A percentile compares a stretch with the other conserved stretches of the same genome.
These are phyloP conservation scores for Dorcus hopei DNA, from an alignment of 2,888 invertebrate genomes.

Conservation along the genomic window DNA sequence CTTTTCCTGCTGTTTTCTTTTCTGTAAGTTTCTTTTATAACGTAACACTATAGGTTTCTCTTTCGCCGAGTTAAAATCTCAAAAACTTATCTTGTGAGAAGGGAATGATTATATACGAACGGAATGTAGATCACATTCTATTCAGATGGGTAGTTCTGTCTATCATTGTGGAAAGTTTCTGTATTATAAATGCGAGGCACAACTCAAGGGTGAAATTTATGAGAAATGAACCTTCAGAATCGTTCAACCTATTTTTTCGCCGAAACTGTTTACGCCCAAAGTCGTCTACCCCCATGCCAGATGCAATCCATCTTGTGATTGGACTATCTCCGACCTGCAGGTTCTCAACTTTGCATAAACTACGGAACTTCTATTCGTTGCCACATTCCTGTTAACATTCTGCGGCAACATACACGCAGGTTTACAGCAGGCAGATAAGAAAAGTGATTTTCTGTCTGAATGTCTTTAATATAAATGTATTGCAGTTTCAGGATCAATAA, in stretches of 20 bases:
- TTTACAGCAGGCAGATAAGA: too few relatives aligned
- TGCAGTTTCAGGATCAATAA: too few relatives aligned
- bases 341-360: conserved; percentile 31
- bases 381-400: too few relatives aligned
- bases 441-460: too few relatives aligned
- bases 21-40: too few relatives aligned
- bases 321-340: conserved; percentile 36
- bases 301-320: conserved; percentile 40
- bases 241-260: conserved; percentile 36
- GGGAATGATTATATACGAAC: conserved; percentile 38
- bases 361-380: conserved; percentile 3
- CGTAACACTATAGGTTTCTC: too few relatives aligned
- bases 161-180: conserved; percentile 44
- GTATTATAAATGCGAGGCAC: conserved; percentile 42
- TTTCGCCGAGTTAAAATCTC: too few relatives aligned
- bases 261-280: conserved; percentile 34
- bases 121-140: conserved; percentile 42
- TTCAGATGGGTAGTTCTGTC: conserved; percentile 48
- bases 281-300: conserved; percentile 27
- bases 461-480: too few relatives aligned
- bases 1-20: too few relatives aligned
- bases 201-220: conserved; percentile 46
- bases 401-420: too few relatives aligned
- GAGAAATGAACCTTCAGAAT: conserved; percentile 50
- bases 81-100: not conserved